These are phyloP conservation scores for Suillia variegata DNA, from an alignment of 2,888 invertebrate species.

Conservation along the genomic window DNA sequence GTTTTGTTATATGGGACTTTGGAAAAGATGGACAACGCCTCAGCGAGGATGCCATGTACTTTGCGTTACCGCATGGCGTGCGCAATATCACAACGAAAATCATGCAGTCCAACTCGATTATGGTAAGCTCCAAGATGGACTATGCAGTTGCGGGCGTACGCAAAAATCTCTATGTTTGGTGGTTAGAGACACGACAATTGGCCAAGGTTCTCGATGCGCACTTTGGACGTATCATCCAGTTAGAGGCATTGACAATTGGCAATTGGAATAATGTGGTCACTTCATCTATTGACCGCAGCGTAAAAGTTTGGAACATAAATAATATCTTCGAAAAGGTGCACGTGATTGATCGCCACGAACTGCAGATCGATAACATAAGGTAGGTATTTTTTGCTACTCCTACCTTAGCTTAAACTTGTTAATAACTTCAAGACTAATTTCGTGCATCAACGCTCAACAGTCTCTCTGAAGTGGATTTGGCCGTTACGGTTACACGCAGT, in stretches of 20 bases:
- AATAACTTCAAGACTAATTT: background rate
- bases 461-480: conserved; percentile 79
- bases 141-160: conserved; percentile 96
- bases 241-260: conserved; percentile 84
- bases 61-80: conserved; percentile 82
- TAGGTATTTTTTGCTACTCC: no score
- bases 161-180: conserved; percentile 95
- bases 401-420: no score
- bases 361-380: conserved; percentile 92
- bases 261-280: conserved; percentile 95
- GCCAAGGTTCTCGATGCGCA: conserved; percentile 95
- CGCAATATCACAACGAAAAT: conserved; percentile 92
- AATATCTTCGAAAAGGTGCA: conserved; percentile 98
- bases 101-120: conserved; percentile 87
- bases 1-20: conserved; percentile 83
- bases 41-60: conserved; percentile 67
- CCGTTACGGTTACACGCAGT: conserved; percentile 90
- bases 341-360: conserved; percentile 91
- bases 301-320: conserved; percentile 99
- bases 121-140: conserved; percentile 86
- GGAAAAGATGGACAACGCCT: conserved; percentile 61
- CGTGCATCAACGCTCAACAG: conserved; percentile 60
- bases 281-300: conserved; percentile 95
- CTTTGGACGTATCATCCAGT: conserved; percentile 92
- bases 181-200: conserved; percentile 76